Evolutionary conservation across 2,888 invertebrate species (phyloP).

Genomic region (Agrotis puta): DNA sequence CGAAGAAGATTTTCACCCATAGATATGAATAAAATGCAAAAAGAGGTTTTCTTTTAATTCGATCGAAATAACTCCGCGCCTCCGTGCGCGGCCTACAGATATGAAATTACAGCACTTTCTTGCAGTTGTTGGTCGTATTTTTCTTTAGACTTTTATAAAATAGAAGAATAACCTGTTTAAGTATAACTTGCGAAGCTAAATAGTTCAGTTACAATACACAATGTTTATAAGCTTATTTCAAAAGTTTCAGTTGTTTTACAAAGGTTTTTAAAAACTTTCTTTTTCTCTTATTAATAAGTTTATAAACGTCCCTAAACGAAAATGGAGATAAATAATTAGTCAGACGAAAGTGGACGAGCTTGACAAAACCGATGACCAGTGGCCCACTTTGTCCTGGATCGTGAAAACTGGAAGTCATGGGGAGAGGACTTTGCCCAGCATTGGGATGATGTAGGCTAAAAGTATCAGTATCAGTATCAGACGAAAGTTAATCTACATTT

Average conservation of each 20-base stretch:
- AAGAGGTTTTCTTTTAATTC: too few relatives aligned
- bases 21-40: too few relatives aligned
- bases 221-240: conserved; percentile 1
- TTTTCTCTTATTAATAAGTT: background rate
- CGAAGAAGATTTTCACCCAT: too few relatives aligned
- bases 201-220: background rate
- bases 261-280: background rate
- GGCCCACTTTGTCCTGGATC: too few relatives aligned
- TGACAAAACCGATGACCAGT: too few relatives aligned
- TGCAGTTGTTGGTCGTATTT: background rate
- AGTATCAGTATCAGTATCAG: too few relatives aligned
- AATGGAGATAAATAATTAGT: background rate
- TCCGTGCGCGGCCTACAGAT: background rate
- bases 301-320: background rate
- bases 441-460: too few relatives aligned
- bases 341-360: too few relatives aligned
- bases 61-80: too few relatives aligned
- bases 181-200: background rate
- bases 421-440: too few relatives aligned
- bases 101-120: conserved; percentile 34
- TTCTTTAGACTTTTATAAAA: conserved; percentile 10
- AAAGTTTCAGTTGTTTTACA: background rate
- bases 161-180: background rate
- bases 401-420: too few relatives aligned
- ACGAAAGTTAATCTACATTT: background rate